Evolutionary conservation across 2,113 vertebrate species (phyloP).

Genomic region (Puma concolor): DNA sequence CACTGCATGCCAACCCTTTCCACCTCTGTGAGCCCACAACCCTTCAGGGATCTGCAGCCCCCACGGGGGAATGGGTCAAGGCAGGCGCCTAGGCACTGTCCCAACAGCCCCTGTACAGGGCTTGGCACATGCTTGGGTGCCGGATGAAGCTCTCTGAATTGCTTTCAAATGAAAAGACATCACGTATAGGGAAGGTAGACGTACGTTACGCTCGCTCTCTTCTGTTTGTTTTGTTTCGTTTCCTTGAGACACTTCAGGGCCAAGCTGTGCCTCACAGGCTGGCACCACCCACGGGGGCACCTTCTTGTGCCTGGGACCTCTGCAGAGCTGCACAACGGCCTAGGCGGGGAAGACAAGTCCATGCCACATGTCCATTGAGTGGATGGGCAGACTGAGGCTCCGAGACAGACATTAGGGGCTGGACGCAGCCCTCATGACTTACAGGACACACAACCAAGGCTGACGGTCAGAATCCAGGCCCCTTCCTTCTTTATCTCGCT

Average conservation of each 20-base stretch:
- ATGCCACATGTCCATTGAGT: accelerated
- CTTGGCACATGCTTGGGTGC: no score
- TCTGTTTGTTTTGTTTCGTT: not conserved
- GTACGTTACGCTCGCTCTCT: accelerated
- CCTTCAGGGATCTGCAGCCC: not conserved
- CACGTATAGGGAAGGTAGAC: not conserved
- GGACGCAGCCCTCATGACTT: no score
- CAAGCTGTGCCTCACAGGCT: accelerated
- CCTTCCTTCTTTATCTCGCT: accelerated
- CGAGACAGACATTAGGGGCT: no score
- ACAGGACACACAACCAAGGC: accelerated
- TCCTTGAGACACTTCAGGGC: not conserved
- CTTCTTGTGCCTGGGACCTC: not conserved
- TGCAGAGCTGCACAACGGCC: not conserved
- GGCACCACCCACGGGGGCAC: accelerated
- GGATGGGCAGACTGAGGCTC: not conserved
- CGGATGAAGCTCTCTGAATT: not conserved
- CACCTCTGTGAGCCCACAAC: not conserved
- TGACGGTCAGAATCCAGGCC: not conserved
- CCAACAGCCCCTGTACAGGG: accelerated
- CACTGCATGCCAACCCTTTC: accelerated
- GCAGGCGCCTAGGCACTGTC: no score
- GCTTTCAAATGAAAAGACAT: not conserved
- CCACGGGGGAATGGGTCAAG: accelerated
- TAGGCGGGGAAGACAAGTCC: not conserved